A percentile compares a stretch with the other conserved stretches of the same genome.
phyloP scores from a whole-genome alignment of 1,140 invertebrate genomes.

The Drosophila azteca region DNA sequence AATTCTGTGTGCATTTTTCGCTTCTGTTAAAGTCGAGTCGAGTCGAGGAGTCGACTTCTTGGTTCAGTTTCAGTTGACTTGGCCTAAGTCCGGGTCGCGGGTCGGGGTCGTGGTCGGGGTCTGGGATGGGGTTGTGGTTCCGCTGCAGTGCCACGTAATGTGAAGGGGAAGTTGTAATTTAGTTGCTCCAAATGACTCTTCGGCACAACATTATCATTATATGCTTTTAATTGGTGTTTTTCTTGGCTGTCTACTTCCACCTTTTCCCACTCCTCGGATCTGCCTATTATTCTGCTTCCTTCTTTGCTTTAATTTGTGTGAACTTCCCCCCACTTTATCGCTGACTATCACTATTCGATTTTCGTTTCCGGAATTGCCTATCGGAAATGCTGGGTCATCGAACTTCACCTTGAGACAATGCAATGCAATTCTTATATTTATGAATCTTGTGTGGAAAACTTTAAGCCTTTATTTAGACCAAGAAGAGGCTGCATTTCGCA shows the following conservation, averaged over 20 bases:
- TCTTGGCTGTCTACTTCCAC: conserved; percentile 54
- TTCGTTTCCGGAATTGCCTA: conserved; percentile 7
- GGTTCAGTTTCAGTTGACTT: background rate
- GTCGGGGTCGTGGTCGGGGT: background rate
- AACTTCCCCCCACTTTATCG: conserved; percentile 57
- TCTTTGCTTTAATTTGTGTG: conserved; percentile 68
- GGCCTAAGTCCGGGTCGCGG: background rate
- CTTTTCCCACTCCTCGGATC: conserved; percentile 2
- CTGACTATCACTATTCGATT: conserved; percentile 10
- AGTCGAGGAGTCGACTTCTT: conserved; percentile 5
- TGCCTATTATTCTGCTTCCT: conserved; percentile 30
- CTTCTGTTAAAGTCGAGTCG: conserved; percentile 25
- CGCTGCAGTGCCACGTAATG: conserved; percentile 71
- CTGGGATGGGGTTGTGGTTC: conserved; percentile 25
- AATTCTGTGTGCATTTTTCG: conserved; percentile 73
- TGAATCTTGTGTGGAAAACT: background rate
- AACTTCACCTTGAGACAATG: conserved; percentile 34
- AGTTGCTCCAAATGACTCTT: conserved; percentile 80
- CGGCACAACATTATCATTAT: conserved; percentile 81
- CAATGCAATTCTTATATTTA: background rate
- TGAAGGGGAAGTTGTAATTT: conserved; percentile 81
- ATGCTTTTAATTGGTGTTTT: conserved; percentile 78
- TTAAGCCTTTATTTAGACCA: too few relatives aligned
- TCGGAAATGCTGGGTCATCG: conserved; percentile 38
- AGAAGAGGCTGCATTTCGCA: conserved; percentile 1